phyloP scores from a whole-genome alignment of 2,888 invertebrate genomes.

The Pseudococcus longispinus region DNA sequence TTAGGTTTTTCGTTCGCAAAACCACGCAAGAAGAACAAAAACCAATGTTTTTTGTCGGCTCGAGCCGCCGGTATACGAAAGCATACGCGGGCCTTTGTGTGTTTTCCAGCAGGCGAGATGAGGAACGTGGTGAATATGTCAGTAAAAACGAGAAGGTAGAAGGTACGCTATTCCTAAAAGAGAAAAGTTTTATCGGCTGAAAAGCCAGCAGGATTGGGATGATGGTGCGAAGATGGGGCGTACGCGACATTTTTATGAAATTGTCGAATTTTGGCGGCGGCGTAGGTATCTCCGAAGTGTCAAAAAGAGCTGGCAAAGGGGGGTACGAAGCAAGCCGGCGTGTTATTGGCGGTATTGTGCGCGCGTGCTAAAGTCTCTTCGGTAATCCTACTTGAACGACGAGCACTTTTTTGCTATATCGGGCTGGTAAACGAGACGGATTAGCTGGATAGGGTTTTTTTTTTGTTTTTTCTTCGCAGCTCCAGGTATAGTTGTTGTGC shows the following conservation, averaged over 20 bases:
- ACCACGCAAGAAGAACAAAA: not conserved
- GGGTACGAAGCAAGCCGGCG: not conserved
- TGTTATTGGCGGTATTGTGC: not conserved
- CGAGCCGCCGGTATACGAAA: not conserved
- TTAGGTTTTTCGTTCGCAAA: not conserved
- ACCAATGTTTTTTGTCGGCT: not conserved
- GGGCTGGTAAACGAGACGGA: not conserved
- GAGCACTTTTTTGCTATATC: not conserved
- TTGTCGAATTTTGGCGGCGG: not conserved
- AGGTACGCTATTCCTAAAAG: not conserved
- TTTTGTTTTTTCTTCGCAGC: not conserved
- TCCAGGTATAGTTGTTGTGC: not conserved
- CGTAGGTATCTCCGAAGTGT: not conserved
- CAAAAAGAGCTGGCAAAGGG: not conserved
- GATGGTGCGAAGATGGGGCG: not conserved
- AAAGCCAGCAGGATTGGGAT: not conserved
- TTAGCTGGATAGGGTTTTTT: not conserved
- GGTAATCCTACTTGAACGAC: slow-evolving; percentile 29
- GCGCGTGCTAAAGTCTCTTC: not conserved
- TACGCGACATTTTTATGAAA: slow-evolving; percentile 31
- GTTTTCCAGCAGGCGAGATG: not conserved
- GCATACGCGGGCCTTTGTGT: not conserved
- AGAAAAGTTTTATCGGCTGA: not conserved
- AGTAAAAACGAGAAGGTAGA: not conserved
- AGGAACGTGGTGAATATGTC: not conserved